Conservation (phyloP, 2,113 vertebrate species). For the Semnornis frantzii region DNA sequence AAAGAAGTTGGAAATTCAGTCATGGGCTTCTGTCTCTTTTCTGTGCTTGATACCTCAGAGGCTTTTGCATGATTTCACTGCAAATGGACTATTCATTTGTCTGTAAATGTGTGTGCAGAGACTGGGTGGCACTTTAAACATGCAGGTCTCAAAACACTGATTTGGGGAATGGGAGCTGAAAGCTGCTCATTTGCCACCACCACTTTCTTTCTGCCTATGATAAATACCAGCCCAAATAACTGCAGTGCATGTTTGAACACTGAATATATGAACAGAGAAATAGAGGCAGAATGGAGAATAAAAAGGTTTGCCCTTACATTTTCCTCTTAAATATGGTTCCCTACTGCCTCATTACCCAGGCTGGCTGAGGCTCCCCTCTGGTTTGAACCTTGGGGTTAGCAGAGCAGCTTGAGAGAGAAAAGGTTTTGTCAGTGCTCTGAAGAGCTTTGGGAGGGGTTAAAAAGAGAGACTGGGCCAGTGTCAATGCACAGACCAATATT, state of each 20-base stretch:
- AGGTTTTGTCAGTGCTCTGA: background rate
- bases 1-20: background rate
- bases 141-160: background rate
- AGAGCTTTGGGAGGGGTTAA: background rate
- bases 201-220: background rate
- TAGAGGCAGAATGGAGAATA: background rate
- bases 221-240: background rate
- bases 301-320: background rate
- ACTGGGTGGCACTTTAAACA: background rate
- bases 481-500: background rate
- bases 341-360: background rate
- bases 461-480: background rate
- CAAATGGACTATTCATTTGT: background rate
- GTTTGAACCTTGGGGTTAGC: background rate
- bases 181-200: background rate
- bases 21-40: background rate
- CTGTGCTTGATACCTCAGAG: background rate
- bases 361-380: background rate
- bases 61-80: background rate
- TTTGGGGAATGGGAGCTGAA: background rate
- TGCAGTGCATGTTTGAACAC: background rate
- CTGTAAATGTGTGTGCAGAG: background rate
- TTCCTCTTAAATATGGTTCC: background rate
- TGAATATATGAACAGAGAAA: background rate
- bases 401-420: background rate